A percentile compares a stretch with the other conserved stretches of the same genome.
Conservation (phyloP, 2,888 invertebrate species). For the Psylliodes chrysocephalus region DNA sequence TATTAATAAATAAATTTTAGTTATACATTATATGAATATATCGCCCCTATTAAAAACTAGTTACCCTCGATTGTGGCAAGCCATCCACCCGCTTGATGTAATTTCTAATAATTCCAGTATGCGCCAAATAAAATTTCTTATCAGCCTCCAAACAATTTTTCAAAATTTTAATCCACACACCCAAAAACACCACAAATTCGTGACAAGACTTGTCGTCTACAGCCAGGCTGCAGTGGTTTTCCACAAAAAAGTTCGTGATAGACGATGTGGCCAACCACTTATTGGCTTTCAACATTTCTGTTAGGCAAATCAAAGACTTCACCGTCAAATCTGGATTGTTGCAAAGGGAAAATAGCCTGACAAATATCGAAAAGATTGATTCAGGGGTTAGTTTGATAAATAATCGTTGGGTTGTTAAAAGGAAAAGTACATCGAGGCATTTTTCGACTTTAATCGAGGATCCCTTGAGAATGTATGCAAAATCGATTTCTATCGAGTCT, state of each 20-base stretch:
- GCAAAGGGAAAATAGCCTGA: conserved; percentile 24
- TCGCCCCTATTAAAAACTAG: neutral
- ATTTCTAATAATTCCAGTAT: conserved; percentile 30
- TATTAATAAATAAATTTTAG: too few relatives aligned
- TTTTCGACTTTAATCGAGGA: conserved; percentile 29
- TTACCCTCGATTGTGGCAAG: conserved; percentile 25
- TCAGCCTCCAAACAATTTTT: neutral
- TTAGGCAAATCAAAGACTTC: conserved; percentile 30
- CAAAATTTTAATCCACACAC: conserved; percentile 32
- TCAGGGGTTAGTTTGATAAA: conserved; percentile 26
- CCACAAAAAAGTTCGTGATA: conserved; percentile 31
- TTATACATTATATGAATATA: too few relatives aligned
- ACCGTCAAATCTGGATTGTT: conserved; percentile 6
- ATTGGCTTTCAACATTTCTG: conserved; percentile 26
- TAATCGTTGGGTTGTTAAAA: conserved; percentile 28
- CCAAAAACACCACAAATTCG: conserved; percentile 30
- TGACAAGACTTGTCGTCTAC: conserved; percentile 30
- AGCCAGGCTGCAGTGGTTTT: conserved; percentile 29
- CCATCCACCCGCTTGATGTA: conserved; percentile 28
- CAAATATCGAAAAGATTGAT: conserved; percentile 20
- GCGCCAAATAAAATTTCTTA: conserved; percentile 5
- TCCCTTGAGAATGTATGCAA: conserved; percentile 28
- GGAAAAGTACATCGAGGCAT: conserved; percentile 32
- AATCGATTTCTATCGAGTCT: conserved; percentile 26
- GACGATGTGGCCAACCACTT: conserved; percentile 24